These are phyloP conservation scores for Taxidea taxus DNA, from an alignment of 2,113 vertebrate genomes.

Conservation along the genomic window DNA sequence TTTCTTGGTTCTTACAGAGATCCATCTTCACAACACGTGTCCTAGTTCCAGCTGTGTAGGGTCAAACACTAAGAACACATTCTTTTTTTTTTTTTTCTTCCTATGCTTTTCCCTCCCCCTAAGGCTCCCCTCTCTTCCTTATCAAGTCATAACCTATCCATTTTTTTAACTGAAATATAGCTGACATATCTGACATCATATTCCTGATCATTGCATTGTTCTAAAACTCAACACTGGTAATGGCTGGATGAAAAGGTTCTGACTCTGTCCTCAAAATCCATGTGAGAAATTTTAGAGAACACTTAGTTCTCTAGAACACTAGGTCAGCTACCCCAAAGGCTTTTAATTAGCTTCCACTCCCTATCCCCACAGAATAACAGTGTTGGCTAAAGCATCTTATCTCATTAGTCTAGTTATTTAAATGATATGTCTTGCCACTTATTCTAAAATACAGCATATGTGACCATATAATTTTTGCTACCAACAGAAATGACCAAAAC, in stretches of 20 bases:
- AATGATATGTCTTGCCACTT: not conserved
- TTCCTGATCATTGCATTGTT: not conserved
- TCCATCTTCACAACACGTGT: not conserved
- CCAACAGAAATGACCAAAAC: not conserved
- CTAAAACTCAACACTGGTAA: not conserved
- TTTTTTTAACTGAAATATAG: not conserved
- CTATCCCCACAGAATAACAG: not conserved
- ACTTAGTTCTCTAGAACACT: not conserved
- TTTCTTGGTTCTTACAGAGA: not conserved
- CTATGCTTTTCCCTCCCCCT: not conserved
- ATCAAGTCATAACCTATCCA: not conserved
- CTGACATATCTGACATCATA: not conserved
- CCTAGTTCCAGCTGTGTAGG: accelerated
- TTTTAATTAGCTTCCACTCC: not conserved
- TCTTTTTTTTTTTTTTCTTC: not conserved
- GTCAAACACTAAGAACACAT: not conserved
- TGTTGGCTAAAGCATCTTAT: not conserved
- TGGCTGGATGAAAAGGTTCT: not conserved
- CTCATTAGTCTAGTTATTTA: not conserved
- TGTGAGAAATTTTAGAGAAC: not conserved
- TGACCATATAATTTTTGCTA: not conserved
- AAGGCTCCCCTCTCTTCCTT: not conserved
- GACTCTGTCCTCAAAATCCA: not conserved
- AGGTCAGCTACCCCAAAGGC: not conserved
- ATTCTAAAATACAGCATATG: not conserved